Conservation (phyloP, 2,113 vertebrate species). For the Pollimyrus isidori region DNA sequence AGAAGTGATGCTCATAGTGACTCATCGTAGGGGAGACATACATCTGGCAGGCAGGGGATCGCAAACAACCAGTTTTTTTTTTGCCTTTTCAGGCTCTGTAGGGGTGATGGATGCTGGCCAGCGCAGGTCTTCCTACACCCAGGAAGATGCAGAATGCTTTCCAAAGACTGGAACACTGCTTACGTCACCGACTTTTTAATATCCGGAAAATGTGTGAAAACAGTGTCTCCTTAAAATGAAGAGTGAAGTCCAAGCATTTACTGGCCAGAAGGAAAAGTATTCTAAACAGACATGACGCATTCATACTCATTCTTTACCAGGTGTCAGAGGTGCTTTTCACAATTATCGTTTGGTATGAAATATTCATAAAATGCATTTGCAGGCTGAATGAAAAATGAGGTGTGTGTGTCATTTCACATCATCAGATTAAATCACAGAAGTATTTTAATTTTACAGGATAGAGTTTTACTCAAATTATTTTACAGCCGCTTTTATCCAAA, state of each 20-base stretch:
- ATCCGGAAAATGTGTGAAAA: not conserved
- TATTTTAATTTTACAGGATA: not conserved
- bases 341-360: not conserved
- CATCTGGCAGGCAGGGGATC: slow-evolving; percentile 31
- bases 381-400: not conserved
- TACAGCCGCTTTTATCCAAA: not conserved
- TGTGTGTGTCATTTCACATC: not conserved
- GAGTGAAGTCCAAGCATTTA: not conserved
- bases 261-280: not conserved
- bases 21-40: slow-evolving; percentile 41
- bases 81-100: slow-evolving; percentile 50
- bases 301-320: not conserved
- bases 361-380: not conserved
- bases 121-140: not conserved
- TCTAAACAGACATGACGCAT: not conserved
- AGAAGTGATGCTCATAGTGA: slow-evolving; percentile 14
- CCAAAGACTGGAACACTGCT: not conserved
- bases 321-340: not conserved
- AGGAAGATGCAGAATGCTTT: not conserved
- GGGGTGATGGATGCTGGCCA: slow-evolving; percentile 4
- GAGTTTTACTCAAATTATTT: not conserved
- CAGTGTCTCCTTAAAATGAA: not conserved
- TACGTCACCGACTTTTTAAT: not conserved
- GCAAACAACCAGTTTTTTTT: slow-evolving; percentile 26
- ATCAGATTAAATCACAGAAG: not conserved